Base-by-base conservation (phyloP, 2,888 invertebrate species). In the Anthophora plumipes region DNA sequence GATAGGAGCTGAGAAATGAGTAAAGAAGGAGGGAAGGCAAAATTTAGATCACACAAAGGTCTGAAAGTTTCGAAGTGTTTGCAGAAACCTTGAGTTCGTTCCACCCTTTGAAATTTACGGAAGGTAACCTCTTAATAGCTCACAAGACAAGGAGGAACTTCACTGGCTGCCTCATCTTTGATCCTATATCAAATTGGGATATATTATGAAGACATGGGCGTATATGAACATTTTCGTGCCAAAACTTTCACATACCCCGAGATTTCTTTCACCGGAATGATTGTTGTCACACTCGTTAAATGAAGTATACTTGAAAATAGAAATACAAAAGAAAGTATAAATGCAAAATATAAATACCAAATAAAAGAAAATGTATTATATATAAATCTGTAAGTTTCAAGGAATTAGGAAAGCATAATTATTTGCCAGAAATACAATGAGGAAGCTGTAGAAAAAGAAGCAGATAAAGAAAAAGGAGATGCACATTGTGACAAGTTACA, bases 101-200 rank as follows among this genome's bases (percentile, higher is more conserved):
- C 68, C 43, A 70, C 64, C 69, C 72, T 83, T 59, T 67, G 55
- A 71, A 85, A 83, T 80, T 85, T 76, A 73, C 76, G 48, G 70
- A 77, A 73, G 77, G 59, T 55, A 55, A 46, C 69, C 80, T 64
- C 77, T 84, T 84, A 84, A 85, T 86, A 77, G 86, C 52, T 64
- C 50, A 31, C 52, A 76, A 74, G 83, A 81, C 80, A 66, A 68
- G 68, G 68, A 73, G 80, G 69, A 60, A 64, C 66, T 81, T 71
- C 54, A 73, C 63, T 22, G 54, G 54, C 59, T 43, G 54, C 76
- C 66, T 69, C 75, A 71, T 81, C 71, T 69, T 41, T 64, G 74
- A 74, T 79, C 79, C 69, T 80, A 80, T 74, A 83, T 83, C 71
- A 67, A 86, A 86, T 81, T 86, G 81, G 77, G 54, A 37, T 54